Evolutionary conservation across 2,113 vertebrate genomes (phyloP), one percentile per base, ranked within the genome.

Genomic region (Pterocles gutturalis): DNA sequence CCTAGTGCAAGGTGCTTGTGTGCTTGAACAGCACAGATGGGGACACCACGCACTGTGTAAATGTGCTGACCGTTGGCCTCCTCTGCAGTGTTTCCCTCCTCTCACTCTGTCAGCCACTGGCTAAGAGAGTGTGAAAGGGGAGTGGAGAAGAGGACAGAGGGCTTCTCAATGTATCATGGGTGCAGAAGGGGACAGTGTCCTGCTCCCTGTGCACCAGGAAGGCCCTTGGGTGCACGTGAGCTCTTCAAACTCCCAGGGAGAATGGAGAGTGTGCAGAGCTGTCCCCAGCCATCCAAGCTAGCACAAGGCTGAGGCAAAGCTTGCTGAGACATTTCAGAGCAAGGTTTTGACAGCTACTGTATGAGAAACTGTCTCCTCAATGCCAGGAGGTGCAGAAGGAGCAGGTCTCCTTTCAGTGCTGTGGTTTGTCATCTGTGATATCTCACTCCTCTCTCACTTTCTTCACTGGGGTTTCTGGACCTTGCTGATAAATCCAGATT

Each of bases 101-200:
- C 54, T 65, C 2, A 1, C 33, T 34, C 54, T 83, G 76, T 10
- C 17, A 25, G 20, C 16, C n/a, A 7, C 36, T 22, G 57, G 9
- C 57, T 58, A 3, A 31, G 17, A 24, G 34, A 38, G 33, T 6
- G 29, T 14, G n/a, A 41, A 33, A 79, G 4, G 14, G 38, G 29
- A 49, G 36, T 0, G 2, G n/a, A 60, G 34, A 48, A 73, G 38
- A 66, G 29, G 11, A 28, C 5, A 31, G 25, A 22, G 22, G 16
- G 3, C n/a, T 25, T 81, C 33, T 10, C 17, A 4, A 0, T 1
- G 1, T n/a, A 0, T 3, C 24, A 2, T 8, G 36, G 28, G 9
- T 58, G 46, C 25, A 73, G 49, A 80, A 77, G 3, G 36, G 21
- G 13, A 17, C 5, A 13, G 28, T 11, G 45, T 22, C 53, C 31